phyloP scores from a whole-genome alignment of 2,888 invertebrate species.

The Villa cingulata region DNA sequence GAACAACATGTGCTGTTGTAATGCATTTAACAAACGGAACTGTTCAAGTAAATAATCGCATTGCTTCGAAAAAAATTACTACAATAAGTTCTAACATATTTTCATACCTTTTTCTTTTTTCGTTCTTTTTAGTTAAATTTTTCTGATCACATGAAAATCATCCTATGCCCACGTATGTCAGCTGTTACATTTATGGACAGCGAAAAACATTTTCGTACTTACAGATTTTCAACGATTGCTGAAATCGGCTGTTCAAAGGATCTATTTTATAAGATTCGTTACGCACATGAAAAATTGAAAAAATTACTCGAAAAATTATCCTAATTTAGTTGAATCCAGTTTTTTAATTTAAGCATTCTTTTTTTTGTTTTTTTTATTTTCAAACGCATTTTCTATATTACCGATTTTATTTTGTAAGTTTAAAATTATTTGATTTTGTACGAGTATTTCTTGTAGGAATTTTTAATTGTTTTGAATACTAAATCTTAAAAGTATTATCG shows the following conservation, averaged over 20 bases:
- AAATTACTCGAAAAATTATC: conserved; percentile 35
- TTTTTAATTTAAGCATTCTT: too few species aligned
- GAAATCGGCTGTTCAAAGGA: conserved; percentile 73
- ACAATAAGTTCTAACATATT: background rate
- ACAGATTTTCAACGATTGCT: conserved; percentile 70
- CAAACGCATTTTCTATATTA: too few species aligned
- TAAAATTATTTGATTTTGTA: too few species aligned
- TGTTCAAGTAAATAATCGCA: conserved; percentile 82
- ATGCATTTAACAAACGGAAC: conserved; percentile 97
- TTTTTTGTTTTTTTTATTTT: too few species aligned
- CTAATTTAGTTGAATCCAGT: conserved; percentile 6
- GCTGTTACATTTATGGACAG: conserved; percentile 94
- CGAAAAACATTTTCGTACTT: conserved; percentile 84
- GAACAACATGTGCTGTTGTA: conserved; percentile 89
- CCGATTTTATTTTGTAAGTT: too few species aligned
- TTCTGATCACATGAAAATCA: conserved; percentile 96
- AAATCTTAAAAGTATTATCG: too few species aligned
- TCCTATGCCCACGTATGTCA: conserved; percentile 93
- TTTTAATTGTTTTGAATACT: too few species aligned
- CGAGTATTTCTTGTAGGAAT: too few species aligned
- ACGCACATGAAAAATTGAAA: conserved; percentile 63
- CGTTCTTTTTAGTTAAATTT: conserved; percentile 73
- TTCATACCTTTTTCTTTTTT: conserved; percentile 3
- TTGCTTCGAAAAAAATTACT: too few species aligned
- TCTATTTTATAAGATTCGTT: conserved; percentile 66